phyloP scores from a whole-genome alignment of 2,113 vertebrate genomes.

The Alligator sinensis region DNA sequence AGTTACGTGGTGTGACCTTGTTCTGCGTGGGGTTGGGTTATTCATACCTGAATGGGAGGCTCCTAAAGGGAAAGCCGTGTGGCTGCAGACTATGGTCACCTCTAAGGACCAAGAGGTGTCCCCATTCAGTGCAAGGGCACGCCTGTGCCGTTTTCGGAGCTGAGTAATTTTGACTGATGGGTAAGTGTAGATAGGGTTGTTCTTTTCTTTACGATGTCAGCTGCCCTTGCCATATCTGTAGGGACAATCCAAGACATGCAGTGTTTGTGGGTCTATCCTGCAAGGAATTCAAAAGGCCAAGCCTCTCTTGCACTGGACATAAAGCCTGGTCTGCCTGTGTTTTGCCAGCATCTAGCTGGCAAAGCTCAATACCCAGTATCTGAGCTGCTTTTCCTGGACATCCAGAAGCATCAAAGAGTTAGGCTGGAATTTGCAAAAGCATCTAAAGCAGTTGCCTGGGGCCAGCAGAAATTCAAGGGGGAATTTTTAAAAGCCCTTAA shows the following conservation, averaged over 20 bases:
- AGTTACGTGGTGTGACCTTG: rapidly evolving
- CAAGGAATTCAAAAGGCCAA: background rate
- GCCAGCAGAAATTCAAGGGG: background rate
- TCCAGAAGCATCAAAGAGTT: background rate
- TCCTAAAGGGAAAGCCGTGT: background rate
- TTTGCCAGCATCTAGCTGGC: background rate
- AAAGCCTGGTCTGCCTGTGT: background rate
- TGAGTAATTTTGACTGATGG: background rate
- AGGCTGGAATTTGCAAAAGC: background rate
- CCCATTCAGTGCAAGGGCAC: background rate
- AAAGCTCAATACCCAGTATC: background rate
- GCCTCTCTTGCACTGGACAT: background rate
- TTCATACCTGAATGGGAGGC: background rate
- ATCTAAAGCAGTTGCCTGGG: background rate
- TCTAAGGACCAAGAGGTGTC: background rate
- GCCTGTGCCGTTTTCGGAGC: background rate
- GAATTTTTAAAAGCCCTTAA: background rate
- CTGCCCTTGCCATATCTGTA: background rate
- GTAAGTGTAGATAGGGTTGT: background rate
- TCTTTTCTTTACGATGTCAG: background rate
- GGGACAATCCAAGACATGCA: background rate
- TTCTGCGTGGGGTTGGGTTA: background rate
- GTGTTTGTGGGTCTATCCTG: background rate
- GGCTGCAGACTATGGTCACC: background rate
- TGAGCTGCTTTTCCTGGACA: background rate